Base-by-base conservation (phyloP, 2,113 vertebrate species). In the Ceuthmochares aereus region DNA sequence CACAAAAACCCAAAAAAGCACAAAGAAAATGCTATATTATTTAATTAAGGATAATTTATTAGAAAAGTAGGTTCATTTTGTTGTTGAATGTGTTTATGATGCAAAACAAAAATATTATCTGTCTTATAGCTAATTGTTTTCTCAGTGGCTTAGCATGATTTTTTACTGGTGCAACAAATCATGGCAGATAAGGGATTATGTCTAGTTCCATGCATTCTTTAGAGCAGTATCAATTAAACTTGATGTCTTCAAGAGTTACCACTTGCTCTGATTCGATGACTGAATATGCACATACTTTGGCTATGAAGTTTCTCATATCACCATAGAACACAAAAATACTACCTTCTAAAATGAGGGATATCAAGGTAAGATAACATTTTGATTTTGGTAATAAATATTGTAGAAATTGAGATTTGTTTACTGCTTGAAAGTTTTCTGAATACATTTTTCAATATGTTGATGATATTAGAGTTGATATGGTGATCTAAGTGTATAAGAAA, bases 241-340 rank as follows among this genome's bases (percentile, higher is more conserved):
- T 78, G 14, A 60, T 8, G 56, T 76, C 64, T 64, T 73, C 8
- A 63, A 25, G 37, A 34, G 14, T 42, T 56, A 29, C 14, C 12
- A 5, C 54, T 5, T 58, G 7, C 3, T 68, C 21, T 59, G 18
- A 34, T 36, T 21, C 43, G 13, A 34, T 77, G 21, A 26, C 2
- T 32, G 43, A 64, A 43, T 68, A 80, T 43, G 6, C 11, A 55
- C 4, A 17, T 32, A 2, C 7, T 63, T 19, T 52, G 12, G 2
- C 14, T 62, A 14, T 17, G 27, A 87, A 64, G 15, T 55, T 59
- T 94, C n/a, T 43, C 34, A 63, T 29, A 55, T 8, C 25, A 54
- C 18, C 6, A 0, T 54, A 11, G 2, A 47, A 66, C 6, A 25
- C 10, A 55, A 58, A 1, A 3, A 36, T 2, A 64, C 3, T 8